Conservation (phyloP, 2,113 vertebrate genomes). For the Odontophorus gujanensis region DNA sequence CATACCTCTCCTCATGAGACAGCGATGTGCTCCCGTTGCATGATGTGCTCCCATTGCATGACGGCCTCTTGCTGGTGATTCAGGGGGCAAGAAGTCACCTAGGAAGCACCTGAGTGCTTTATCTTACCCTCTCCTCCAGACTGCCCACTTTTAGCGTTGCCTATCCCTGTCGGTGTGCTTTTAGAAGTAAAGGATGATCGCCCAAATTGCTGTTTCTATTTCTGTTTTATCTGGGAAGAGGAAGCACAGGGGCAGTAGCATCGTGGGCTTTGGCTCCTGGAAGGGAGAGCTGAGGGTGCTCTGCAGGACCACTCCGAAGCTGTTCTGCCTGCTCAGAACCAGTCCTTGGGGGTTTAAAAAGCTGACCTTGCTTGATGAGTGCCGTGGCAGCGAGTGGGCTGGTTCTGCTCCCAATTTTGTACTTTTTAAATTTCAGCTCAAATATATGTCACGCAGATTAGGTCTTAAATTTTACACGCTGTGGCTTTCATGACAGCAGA, state of each 20-base stretch:
- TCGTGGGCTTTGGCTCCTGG: not conserved
- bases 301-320: not conserved
- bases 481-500: not conserved
- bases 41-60: not conserved
- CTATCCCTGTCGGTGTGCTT: not conserved
- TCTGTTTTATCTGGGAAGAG: not conserved
- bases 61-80: not conserved
- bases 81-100: accelerated
- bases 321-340: not conserved
- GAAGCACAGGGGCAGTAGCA: not conserved
- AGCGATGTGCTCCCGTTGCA: not conserved
- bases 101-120: not conserved
- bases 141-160: not conserved
- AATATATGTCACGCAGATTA: not conserved
- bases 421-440: not conserved
- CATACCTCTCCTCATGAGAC: not conserved
- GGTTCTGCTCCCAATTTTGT: not conserved
- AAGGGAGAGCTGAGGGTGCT: slow-evolving; percentile 1
- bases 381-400: accelerated
- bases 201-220: not conserved
- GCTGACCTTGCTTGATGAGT: not conserved
- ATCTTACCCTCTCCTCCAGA: not conserved
- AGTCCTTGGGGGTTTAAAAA: not conserved
- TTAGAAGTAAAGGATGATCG: slow-evolving; percentile 20
- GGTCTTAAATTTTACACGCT: not conserved